Percentiles rank a stretch among this genome's conserved stretches.
These are phyloP conservation scores for Unio delphinus DNA, from an alignment of 2,888 invertebrate genomes.

Conservation along the genomic window DNA sequence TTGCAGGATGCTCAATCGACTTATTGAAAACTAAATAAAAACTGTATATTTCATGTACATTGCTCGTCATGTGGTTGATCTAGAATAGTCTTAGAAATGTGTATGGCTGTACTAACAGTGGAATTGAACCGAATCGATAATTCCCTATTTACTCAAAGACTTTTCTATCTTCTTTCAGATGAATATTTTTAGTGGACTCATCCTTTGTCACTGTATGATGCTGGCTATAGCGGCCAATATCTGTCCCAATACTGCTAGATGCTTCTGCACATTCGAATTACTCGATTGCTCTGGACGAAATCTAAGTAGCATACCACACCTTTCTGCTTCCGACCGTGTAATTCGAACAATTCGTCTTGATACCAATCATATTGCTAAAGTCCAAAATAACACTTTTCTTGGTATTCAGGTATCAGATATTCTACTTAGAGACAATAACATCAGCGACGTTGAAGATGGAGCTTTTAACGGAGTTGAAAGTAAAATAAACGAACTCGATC, in stretches of 20 bases:
- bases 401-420: slow-evolving; percentile 14
- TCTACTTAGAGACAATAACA: slow-evolving; percentile 17
- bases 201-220: too few relatives aligned
- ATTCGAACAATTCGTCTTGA: slow-evolving; percentile 14
- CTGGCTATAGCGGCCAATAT: too few relatives aligned
- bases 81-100: too few relatives aligned
- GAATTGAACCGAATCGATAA: too few relatives aligned
- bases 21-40: too few relatives aligned
- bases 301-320: slow-evolving; percentile 13
- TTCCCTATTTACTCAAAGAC: too few relatives aligned
- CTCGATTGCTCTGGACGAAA: slow-evolving; percentile 24
- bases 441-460: slow-evolving; percentile 3
- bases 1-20: too few relatives aligned
- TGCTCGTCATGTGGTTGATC: too few relatives aligned
- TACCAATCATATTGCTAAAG: slow-evolving; percentile 21
- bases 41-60: too few relatives aligned
- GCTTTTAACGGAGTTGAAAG: slow-evolving; percentile 25
- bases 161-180: too few relatives aligned
- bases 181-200: too few relatives aligned
- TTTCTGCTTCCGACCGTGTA: slow-evolving; percentile 3
- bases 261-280: slow-evolving; percentile 12
- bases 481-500: slow-evolving; percentile 14
- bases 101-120: too few relatives aligned
- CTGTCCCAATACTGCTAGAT: not conserved
- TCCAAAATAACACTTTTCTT: slow-evolving; percentile 19